Conservation (phyloP, 2,797 vertebrate genomes). For the Sebastiscus tertius region DNA sequence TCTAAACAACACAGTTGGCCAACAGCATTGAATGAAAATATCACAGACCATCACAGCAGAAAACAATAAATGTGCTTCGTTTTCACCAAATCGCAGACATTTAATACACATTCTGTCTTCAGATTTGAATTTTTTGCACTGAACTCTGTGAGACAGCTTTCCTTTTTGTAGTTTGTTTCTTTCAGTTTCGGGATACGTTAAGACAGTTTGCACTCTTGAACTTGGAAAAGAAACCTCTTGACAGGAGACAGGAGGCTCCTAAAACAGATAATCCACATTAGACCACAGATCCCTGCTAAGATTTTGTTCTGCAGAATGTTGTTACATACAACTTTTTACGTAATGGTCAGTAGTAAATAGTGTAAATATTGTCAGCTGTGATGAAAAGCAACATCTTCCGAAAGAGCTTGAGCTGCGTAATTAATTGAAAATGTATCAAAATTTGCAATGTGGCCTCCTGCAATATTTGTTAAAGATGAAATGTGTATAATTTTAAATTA, state of each 20-base stretch:
- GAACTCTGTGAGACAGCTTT: neutral
- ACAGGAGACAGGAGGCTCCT: neutral
- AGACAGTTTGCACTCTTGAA: neutral
- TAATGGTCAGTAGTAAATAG: neutral
- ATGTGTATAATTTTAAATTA: neutral
- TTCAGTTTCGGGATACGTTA: neutral
- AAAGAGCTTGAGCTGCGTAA: neutral
- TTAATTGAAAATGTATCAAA: neutral
- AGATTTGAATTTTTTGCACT: neutral
- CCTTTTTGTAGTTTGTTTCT: neutral
- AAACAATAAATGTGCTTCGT: neutral
- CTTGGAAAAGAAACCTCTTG: neutral
- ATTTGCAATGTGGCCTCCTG: too few relatives aligned
- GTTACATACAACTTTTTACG: too few relatives aligned
- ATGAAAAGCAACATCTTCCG: neutral
- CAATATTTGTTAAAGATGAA: neutral
- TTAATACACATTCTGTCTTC: neutral
- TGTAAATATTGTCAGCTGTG: neutral
- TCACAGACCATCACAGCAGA: neutral
- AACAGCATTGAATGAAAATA: conserved; percentile 13
- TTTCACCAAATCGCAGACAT: neutral
- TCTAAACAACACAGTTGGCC: conserved; percentile 34
- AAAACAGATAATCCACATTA: neutral
- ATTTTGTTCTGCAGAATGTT: neutral
- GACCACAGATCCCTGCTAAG: conserved; percentile 19